These are phyloP conservation scores for Tiphia femorata DNA, from an alignment of 2,888 invertebrate genomes.

Conservation along the genomic window DNA sequence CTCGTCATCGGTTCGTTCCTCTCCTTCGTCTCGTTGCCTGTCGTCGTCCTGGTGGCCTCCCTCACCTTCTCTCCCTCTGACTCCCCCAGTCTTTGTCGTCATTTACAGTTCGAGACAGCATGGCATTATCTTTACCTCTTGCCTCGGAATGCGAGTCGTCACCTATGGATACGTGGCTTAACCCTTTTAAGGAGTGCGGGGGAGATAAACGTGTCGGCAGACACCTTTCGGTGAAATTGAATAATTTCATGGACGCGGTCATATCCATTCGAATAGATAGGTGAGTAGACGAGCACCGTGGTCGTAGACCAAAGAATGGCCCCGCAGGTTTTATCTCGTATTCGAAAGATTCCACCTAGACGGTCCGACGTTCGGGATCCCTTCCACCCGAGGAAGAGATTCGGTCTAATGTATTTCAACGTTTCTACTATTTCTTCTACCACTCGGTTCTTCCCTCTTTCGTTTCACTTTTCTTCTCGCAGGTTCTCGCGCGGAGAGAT, in stretches of 20 bases:
- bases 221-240: slow-evolving; percentile 57
- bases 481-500: too few species aligned
- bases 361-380: too few species aligned
- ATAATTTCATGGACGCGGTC: slow-evolving; percentile 43
- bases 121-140: slow-evolving; percentile 54
- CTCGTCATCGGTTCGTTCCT: not conserved
- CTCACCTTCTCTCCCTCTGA: not conserved
- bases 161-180: slow-evolving; percentile 33
- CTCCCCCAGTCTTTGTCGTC: slow-evolving; percentile 3
- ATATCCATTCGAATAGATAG: slow-evolving; percentile 22
- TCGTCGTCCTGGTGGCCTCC: not conserved
- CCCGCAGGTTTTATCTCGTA: not conserved
- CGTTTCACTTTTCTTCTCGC: too few species aligned
- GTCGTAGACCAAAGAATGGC: too few species aligned
- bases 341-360: too few species aligned
- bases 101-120: slow-evolving; percentile 23
- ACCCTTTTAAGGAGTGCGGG: slow-evolving; percentile 61
- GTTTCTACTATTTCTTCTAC: too few species aligned
- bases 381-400: too few species aligned
- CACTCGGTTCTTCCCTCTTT: too few species aligned
- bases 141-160: slow-evolving; percentile 45
- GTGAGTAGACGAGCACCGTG: not conserved
- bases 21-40: not conserved
- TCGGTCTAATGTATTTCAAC: too few species aligned
- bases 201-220: slow-evolving; percentile 57